phyloP scores from a whole-genome alignment of 2,113 vertebrate genomes.

The Sapajus apella region DNA sequence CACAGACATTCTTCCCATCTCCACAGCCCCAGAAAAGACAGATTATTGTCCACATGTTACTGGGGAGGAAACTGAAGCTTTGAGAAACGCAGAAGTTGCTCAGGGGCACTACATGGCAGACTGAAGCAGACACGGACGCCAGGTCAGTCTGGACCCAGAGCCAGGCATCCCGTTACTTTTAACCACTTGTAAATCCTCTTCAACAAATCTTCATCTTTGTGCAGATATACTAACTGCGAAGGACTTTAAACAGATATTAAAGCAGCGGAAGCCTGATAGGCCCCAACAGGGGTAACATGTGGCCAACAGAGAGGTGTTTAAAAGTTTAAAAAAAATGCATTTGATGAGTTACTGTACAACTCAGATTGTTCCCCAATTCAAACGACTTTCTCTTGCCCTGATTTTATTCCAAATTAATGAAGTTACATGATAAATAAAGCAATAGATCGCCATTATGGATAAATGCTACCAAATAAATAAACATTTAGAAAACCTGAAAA shows the following conservation, averaged over 20 bases:
- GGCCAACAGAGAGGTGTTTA: conserved; percentile 11
- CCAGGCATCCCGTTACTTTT: conserved; percentile 16
- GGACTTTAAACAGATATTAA: conserved; percentile 57
- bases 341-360: conserved; percentile 42
- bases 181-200: conserved; percentile 36
- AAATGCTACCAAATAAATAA: neutral
- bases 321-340: conserved; percentile 14
- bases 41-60: neutral
- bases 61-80: neutral
- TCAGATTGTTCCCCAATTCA: conserved; percentile 27
- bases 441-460: neutral
- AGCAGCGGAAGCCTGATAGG: neutral
- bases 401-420: conserved; percentile 58
- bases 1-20: neutral
- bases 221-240: conserved; percentile 40
- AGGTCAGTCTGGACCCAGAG: neutral
- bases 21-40: neutral
- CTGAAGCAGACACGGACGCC: neutral
- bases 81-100: neutral
- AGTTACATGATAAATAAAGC: neutral
- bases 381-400: neutral
- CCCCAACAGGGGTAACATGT: neutral
- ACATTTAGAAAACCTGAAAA: conserved; percentile 35
- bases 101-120: neutral
- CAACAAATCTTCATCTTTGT: neutral